These are phyloP conservation scores for Tetragonula carbonaria DNA, from an alignment of 2,888 invertebrate species.

Conservation along the genomic window DNA sequence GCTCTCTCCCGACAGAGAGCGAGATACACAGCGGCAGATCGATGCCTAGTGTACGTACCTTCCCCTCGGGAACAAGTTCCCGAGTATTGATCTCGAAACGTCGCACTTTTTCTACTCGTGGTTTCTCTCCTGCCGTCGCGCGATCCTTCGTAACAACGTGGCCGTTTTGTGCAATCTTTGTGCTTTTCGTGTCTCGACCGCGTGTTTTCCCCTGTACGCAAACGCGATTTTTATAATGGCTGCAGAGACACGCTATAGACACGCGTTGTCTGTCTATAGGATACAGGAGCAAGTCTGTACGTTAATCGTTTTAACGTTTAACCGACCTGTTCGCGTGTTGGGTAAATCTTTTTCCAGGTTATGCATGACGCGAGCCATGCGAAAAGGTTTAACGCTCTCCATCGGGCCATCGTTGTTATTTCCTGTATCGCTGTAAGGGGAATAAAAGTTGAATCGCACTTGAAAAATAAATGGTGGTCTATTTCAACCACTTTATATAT, in stretches of 20 bases:
- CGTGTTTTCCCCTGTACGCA: too few species aligned
- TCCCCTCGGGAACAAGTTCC: constrained; percentile 55
- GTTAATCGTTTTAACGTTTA: neutral
- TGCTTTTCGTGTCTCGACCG: too few species aligned
- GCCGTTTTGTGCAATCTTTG: too few species aligned
- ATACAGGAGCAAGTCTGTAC: too few species aligned
- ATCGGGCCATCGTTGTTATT: neutral
- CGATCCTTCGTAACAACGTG: too few species aligned
- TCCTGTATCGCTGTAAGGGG: neutral
- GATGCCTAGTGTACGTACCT: constrained; percentile 45
- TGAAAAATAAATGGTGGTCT: neutral
- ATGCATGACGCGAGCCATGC: neutral
- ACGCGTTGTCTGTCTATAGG: too few species aligned
- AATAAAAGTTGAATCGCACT: neutral
- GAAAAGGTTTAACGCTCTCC: neutral
- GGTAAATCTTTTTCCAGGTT: neutral
- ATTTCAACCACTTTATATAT: neutral
- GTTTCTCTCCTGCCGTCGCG: too few species aligned
- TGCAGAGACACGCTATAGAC: too few species aligned
- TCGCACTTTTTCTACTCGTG: constrained; percentile 37
- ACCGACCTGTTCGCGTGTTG: neutral
- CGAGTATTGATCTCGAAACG: constrained; percentile 56
- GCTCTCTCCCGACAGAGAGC: constrained; percentile 18
- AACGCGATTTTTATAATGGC: too few species aligned
- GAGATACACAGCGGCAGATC: constrained; percentile 53